Evolutionary conservation across 1,140 invertebrate genomes (phyloP), one percentile per base, ranked within the genome.

Genomic region (Myzus persicae): DNA sequence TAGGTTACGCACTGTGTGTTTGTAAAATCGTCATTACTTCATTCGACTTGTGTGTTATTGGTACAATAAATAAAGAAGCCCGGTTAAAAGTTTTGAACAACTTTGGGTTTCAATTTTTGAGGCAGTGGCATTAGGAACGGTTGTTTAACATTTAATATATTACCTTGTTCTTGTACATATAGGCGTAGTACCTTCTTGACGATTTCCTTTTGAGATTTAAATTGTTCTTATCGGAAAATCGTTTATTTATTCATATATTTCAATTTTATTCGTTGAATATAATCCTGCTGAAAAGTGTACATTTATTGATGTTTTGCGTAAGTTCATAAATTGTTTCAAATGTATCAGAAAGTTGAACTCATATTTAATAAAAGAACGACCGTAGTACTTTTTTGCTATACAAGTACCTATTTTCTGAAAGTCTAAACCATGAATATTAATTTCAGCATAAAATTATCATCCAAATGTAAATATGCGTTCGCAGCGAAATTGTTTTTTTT

Each of bases 381-480:
- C 8, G 8, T 40, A 26, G 40, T 84, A 84, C 9, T 40, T 84
- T 40, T 42, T 84, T 42, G 26, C 22, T 84, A n/a, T n/a, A 11
- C 1, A 3, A 3, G 9, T 18, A 42, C n/a, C n/a, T n/a, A n/a
- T n/a, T 84, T 42, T 84, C 24, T 26, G 36, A 26, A 84, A 42
- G 82, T 40, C 38, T 24, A 84, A 84, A 42, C 24, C 7, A 26
- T 76, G 36, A 84, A 84, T 40, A 84, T 84, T 84, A 84, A 84
- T 84, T 84, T 84, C 9, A 42, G 59, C 82, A 84, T 84, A 84
- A 84, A 42, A 84, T 84, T 40, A 84, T 84, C 38, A 40, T 84
- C 9, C 22, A 26, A 84, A 84, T 84, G 82, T 40, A 42, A 84
- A 84, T 76, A 76, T 84, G 82, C 24, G 40, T 82, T 76, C 11